Evolutionary conservation across 1,140 invertebrate species (phyloP).

Genomic region (Euwallacea similis): DNA sequence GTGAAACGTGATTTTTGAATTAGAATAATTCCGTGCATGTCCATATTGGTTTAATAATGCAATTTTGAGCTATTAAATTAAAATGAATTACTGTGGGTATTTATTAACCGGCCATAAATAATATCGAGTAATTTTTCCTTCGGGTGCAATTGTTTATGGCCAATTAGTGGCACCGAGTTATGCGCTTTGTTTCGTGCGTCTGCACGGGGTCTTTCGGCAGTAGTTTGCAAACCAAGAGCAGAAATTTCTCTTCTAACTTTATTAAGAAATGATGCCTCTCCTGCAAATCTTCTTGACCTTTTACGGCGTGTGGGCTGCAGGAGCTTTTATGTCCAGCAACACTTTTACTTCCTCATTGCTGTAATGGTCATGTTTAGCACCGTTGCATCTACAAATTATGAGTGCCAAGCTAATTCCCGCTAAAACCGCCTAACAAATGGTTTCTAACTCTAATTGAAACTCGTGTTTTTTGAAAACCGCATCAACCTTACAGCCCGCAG

Average conservation of each 20-base stretch:
- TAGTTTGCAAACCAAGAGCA: not conserved
- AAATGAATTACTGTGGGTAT: constrained; percentile 13
- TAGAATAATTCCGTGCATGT: constrained; percentile 17
- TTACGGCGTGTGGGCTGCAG: constrained; percentile 3
- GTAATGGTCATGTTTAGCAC: constrained; percentile 1
- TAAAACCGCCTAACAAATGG: not conserved
- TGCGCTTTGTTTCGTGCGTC: too few species aligned
- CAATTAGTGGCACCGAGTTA: too few species aligned
- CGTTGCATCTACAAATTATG: constrained; percentile 1
- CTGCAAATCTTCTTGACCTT: constrained; percentile 23
- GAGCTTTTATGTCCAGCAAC: constrained; percentile 2
- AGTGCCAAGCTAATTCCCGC: not conserved
- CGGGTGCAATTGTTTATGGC: too few species aligned
- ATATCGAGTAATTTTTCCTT: too few species aligned
- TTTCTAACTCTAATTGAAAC: too few species aligned
- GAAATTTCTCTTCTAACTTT: not conserved
- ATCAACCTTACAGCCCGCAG: not conserved
- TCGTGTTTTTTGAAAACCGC: too few species aligned
- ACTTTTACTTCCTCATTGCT: constrained; percentile 25
- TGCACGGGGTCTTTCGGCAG: too few species aligned
- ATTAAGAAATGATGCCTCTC: not conserved
- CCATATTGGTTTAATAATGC: constrained; percentile 9
- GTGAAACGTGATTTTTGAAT: constrained; percentile 31
- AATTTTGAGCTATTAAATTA: too few species aligned
- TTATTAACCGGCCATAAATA: not conserved